Base-by-base conservation (phyloP, 2,888 invertebrate species). In the Ochlodes sylvanus region DNA sequence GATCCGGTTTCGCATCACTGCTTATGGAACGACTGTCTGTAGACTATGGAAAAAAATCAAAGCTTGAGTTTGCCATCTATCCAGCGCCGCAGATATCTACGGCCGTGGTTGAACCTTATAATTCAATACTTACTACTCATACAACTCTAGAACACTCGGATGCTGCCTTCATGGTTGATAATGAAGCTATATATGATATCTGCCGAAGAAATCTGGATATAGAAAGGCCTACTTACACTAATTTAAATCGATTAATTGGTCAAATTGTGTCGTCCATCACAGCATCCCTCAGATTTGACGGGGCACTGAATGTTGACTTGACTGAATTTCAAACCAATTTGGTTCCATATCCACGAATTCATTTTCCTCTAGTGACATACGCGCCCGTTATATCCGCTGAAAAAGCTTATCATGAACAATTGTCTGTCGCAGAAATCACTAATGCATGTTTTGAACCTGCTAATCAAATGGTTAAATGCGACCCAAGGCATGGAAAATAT, bases 371-470 rank as follows among this genome's bases (percentile, higher is more conserved):
- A 82, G 97, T 97, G 71, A 97, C 98, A 14, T 98, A 98, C 80
- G 98, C 98, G 7, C 98, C 98, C 6, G 97, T 98, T 65, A 97
- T 98, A 82, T 97, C 98, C 0, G 97, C 98, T 15, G 98, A 98
- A 87, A 98, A 98, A 87, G 98, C 98, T 14, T 98, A 98, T 91
- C 98, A 98, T 84, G 98, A 98, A 88, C 98, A 98, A 86, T 93
- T 98, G 72, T 96, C 97, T 1, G 98, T 98, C 47, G 96, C 97
- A 12, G 98, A 98, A 88, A 98, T 98, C 78, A 99, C 98, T 71
- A 98, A 98, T 81, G 97, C 98, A 50, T 98, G 98, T 88, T 99
- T 99, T 87, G 98, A 98, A 88, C 98, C 98, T 0, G 97, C 97
- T 71, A 98, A 98, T 89, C 98, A 98, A 94, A 98, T 98, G 97